Percentiles rank a stretch among this genome's conserved stretches.
phyloP scores from a whole-genome alignment of 2,888 invertebrate genomes.

The Platypus cylindrus region DNA sequence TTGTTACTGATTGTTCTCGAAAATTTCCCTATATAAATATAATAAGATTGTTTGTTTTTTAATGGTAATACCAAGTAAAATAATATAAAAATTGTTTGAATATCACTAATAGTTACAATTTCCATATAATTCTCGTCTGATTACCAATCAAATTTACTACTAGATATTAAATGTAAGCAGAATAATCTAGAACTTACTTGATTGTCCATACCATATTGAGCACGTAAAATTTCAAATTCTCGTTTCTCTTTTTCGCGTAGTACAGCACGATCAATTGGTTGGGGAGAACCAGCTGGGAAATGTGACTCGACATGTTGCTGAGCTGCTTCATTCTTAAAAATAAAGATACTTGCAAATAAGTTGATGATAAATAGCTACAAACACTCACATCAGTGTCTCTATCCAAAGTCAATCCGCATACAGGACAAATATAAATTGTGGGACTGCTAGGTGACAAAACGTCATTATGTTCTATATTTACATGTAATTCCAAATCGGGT shows the following conservation, averaged over 20 bases:
- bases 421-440: conserved; percentile 33
- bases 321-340: conserved; percentile 41
- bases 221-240: conserved; percentile 67
- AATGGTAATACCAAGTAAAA: background rate
- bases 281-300: conserved; percentile 47
- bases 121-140: no score
- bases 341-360: background rate
- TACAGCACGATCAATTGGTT: conserved; percentile 46
- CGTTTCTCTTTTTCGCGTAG: conserved; percentile 61
- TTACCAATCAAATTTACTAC: no score
- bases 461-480: conserved; percentile 74
- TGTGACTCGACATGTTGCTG: conserved; percentile 81
- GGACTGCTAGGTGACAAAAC: conserved; percentile 53
- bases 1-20: conserved; percentile 62
- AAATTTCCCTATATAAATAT: conserved; percentile 41
- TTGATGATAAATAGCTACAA: background rate
- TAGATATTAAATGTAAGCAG: no score
- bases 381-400: conserved; percentile 38
- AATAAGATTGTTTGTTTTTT: background rate
- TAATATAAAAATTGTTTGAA: background rate
- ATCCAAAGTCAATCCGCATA: conserved; percentile 37
- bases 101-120: no score
- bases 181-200: conserved; percentile 36
- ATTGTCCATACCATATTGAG: conserved; percentile 83
- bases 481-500: conserved; percentile 72